These are phyloP conservation scores for Melanocharis versteri DNA, from an alignment of 2,113 vertebrate genomes.

Conservation along the genomic window DNA sequence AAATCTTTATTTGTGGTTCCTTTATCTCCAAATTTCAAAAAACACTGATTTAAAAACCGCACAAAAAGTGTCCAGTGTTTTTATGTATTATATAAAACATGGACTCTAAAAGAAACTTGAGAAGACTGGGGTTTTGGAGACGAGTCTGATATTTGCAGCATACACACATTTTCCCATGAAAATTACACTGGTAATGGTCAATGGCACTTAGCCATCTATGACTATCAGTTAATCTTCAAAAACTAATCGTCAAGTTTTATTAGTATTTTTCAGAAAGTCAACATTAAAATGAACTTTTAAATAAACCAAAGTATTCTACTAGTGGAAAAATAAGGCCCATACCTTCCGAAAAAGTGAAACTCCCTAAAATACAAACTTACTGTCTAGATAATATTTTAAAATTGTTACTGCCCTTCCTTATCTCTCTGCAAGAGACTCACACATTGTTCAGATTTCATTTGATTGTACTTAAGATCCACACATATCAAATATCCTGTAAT, in stretches of 20 bases:
- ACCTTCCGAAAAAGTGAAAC: not conserved
- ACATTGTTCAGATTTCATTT: not conserved
- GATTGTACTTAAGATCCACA: not conserved
- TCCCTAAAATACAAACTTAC: not conserved
- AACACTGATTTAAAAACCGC: fast-evolving
- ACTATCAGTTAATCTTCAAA: not conserved
- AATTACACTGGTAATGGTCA: not conserved
- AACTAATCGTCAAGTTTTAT: not conserved
- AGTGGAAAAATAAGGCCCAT: not conserved
- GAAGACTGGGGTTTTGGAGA: not conserved
- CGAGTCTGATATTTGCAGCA: not conserved
- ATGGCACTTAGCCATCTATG: not conserved
- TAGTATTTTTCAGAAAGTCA: not conserved
- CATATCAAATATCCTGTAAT: not conserved
- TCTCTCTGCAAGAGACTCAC: not conserved
- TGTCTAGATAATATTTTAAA: not conserved
- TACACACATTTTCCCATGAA: not conserved
- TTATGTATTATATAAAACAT: not conserved
- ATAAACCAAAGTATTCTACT: not conserved
- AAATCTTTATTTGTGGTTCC: not conserved
- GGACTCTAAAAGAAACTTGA: not conserved
- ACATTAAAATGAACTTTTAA: not conserved
- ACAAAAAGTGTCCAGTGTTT: not conserved
- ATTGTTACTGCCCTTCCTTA: not conserved
- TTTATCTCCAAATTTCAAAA: not conserved